A percentile compares a stretch with the other conserved stretches of the same genome.
Evolutionary conservation across 2,888 invertebrate species (phyloP).

Genomic region (Isoperla grammatica): DNA sequence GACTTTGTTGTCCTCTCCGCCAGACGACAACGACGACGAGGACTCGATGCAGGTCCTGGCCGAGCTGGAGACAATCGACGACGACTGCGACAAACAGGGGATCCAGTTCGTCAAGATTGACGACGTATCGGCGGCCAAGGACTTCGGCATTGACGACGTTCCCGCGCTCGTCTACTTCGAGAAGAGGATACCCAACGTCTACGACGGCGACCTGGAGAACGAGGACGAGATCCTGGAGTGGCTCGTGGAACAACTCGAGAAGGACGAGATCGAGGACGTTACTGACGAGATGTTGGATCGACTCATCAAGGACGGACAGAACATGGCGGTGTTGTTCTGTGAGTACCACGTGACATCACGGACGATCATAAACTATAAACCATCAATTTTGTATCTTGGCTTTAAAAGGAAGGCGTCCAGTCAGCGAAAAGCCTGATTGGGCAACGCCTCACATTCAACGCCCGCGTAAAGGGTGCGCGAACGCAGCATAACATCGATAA

Average conservation of each 20-base stretch:
- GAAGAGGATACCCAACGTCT: constrained; percentile 87
- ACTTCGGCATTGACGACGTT: constrained; percentile 77
- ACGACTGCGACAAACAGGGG: constrained; percentile 86
- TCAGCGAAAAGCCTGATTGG: too few relatives aligned
- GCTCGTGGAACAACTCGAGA: constrained; percentile 80
- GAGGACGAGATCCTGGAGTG: constrained; percentile 86
- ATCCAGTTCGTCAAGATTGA: constrained; percentile 93
- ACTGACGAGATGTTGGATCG: constrained; percentile 91
- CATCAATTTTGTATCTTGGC: too few relatives aligned
- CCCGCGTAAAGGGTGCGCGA: too few relatives aligned
- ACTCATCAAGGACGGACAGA: constrained; percentile 81
- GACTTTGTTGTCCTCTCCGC: constrained; percentile 33
- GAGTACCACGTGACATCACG: constrained; percentile 47
- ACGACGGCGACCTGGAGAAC: constrained; percentile 83
- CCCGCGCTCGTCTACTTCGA: constrained; percentile 91
- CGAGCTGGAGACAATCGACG: constrained; percentile 89
- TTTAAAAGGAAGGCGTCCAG: too few relatives aligned
- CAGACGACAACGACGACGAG: constrained; percentile 86
- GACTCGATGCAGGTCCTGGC: constrained; percentile 79
- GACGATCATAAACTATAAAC: too few relatives aligned
- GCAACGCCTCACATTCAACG: too few relatives aligned
- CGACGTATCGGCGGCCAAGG: constrained; percentile 73
- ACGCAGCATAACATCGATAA: too few relatives aligned
- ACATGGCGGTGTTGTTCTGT: constrained; percentile 88
- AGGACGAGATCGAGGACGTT: constrained; percentile 91